These are phyloP conservation scores for Scomber japonicus DNA, from an alignment of 2,113 vertebrate genomes.

Conservation along the genomic window DNA sequence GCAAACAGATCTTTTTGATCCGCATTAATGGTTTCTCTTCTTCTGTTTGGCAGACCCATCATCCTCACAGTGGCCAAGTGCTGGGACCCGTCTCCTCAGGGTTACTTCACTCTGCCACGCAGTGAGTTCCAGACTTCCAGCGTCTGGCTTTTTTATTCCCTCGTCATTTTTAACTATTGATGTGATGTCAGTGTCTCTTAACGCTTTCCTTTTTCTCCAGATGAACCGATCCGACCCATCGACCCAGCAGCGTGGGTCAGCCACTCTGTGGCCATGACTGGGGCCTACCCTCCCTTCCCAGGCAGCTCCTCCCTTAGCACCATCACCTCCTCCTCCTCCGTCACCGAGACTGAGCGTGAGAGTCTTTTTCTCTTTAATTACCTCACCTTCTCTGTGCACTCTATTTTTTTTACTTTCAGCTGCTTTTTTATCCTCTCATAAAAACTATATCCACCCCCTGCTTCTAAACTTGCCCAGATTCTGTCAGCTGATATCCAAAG, in stretches of 20 bases:
- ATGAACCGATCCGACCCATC: conserved; percentile 92
- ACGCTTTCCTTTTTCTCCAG: conserved; percentile 60
- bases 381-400: neutral
- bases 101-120: conserved; percentile 92
- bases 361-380: neutral
- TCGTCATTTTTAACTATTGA: neutral
- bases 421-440: neutral
- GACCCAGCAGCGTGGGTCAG: conserved; percentile 92
- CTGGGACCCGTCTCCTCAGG: conserved; percentile 93
- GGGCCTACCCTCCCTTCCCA: conserved; percentile 88
- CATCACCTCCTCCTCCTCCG: conserved; percentile 89
- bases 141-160: neutral
- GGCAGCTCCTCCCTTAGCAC: conserved; percentile 91
- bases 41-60: conserved; percentile 85
- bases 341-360: conserved; percentile 89
- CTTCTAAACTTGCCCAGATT: neutral
- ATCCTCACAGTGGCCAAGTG: conserved; percentile 93
- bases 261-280: conserved; percentile 90
- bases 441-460: neutral
- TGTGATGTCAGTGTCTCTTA: neutral
- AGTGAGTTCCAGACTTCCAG: conserved; percentile 81
- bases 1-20: neutral
- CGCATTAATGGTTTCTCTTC: neutral
- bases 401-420: conserved; percentile 17
- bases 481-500: neutral